Conservation (phyloP, 2,113 vertebrate genomes). For the Varanus komodoensis region DNA sequence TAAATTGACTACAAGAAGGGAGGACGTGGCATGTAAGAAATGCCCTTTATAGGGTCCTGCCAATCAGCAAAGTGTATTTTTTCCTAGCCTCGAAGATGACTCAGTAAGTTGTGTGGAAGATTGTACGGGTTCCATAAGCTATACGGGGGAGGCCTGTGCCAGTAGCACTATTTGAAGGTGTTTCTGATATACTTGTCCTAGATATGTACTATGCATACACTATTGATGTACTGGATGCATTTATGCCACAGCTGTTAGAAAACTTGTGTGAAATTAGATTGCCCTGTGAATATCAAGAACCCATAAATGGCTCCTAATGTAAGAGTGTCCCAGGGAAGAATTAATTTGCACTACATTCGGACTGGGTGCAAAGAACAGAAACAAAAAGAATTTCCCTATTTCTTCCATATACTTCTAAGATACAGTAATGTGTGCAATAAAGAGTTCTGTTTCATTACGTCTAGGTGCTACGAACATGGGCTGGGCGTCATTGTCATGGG, state of each 20-base stretch:
- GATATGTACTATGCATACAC: background rate
- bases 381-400: background rate
- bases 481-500: background rate
- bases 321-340: conserved; percentile 46
- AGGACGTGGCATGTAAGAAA: background rate
- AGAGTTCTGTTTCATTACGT: background rate
- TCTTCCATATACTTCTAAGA: background rate
- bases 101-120: background rate
- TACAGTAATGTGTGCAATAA: background rate
- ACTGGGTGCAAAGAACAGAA: background rate
- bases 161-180: conserved; percentile 4
- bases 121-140: too few relatives aligned
- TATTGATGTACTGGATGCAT: conserved; percentile 18
- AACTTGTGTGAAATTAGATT: conserved; percentile 44
- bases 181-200: conserved; percentile 43
- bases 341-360: background rate
- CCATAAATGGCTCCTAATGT: conserved; percentile 51
- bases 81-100: background rate
- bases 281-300: conserved; percentile 63
- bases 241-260: conserved; percentile 49
- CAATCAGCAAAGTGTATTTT: background rate
- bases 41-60: too few relatives aligned
- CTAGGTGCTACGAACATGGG: background rate
- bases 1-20: background rate
- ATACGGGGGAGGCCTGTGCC: background rate